A percentile compares a stretch with the other conserved stretches of the same genome.
Evolutionary conservation across 2,888 invertebrate genomes (phyloP).

Genomic region (Phortica magna): DNA sequence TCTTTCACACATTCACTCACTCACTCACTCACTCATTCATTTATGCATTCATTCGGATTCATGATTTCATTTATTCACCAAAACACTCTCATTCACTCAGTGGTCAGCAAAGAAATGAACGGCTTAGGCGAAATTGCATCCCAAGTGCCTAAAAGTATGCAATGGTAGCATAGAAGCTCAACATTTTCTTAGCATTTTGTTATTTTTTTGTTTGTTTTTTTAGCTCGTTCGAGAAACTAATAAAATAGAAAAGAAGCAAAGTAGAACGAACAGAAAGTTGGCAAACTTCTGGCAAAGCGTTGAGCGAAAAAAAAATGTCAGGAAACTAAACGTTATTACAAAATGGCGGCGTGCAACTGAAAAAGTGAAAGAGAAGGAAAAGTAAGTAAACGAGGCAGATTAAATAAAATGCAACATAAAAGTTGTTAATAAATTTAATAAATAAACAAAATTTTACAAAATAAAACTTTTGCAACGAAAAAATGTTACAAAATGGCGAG

Average conservation of each 20-base stretch:
- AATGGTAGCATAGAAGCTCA: not conserved
- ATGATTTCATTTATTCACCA: not conserved
- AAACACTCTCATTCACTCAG: not conserved
- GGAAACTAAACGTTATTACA: slow-evolving; percentile 12
- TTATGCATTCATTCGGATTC: not conserved
- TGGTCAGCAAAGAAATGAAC: not conserved
- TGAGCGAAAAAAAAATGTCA: not conserved
- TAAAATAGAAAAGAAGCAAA: not conserved
- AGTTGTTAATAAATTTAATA: slow-evolving; percentile 19
- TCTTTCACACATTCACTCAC: not conserved
- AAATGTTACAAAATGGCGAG: slow-evolving; percentile 1
- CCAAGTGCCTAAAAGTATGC: not conserved
- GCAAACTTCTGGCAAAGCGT: slow-evolving; percentile 1
- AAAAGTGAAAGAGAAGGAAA: not conserved
- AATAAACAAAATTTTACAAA: not conserved
- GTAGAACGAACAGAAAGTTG: not conserved
- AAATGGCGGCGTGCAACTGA: not conserved
- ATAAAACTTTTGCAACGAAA: slow-evolving; percentile 8
- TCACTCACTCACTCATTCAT: not conserved
- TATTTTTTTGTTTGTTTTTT: not conserved
- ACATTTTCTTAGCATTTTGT: not conserved
- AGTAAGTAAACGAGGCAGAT: not conserved
- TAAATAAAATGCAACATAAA: slow-evolving; percentile 24
- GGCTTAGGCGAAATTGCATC: not conserved
- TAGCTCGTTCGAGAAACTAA: not conserved